phyloP scores from a whole-genome alignment of 2,113 vertebrate species.

The Asarcornis scutulata region DNA sequence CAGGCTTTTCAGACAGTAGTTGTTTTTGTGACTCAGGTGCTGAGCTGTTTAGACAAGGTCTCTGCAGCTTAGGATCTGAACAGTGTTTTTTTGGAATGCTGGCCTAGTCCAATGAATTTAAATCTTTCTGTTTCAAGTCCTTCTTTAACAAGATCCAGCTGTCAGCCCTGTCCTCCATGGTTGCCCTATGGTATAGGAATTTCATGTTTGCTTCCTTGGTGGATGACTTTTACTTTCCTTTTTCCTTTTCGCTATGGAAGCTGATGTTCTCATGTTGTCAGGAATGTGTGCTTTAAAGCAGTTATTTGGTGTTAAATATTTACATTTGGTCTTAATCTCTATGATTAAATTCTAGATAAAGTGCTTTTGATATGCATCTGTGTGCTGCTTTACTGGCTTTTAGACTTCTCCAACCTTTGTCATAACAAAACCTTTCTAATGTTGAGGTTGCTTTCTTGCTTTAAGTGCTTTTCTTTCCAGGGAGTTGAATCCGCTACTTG shows the following conservation, averaged over 20 bases:
- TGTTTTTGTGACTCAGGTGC: constrained; percentile 20
- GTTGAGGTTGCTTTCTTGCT: background rate
- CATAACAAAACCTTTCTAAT: background rate
- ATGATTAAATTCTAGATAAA: background rate
- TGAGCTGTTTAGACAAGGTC: constrained; percentile 7
- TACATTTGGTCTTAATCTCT: background rate
- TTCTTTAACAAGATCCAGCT: constrained; percentile 25
- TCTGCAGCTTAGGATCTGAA: background rate
- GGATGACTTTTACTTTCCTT: background rate
- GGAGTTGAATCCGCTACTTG: background rate
- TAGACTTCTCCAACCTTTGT: background rate
- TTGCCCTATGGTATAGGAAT: background rate
- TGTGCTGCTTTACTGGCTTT: background rate
- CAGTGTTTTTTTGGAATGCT: constrained; percentile 4
- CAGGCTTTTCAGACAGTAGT: background rate
- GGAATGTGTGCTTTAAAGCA: background rate
- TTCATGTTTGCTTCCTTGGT: background rate
- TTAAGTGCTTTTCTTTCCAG: background rate
- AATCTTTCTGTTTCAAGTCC: constrained; percentile 25
- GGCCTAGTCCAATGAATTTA: constrained; percentile 27
- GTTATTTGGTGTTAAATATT: constrained; percentile 5
- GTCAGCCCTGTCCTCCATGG: background rate
- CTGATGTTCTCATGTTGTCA: background rate
- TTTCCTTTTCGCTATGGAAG: background rate
- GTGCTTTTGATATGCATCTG: background rate